Evolutionary conservation across 2,888 invertebrate species (phyloP), one percentile per base, ranked within the genome.

Genomic region (Baccha elongata): DNA sequence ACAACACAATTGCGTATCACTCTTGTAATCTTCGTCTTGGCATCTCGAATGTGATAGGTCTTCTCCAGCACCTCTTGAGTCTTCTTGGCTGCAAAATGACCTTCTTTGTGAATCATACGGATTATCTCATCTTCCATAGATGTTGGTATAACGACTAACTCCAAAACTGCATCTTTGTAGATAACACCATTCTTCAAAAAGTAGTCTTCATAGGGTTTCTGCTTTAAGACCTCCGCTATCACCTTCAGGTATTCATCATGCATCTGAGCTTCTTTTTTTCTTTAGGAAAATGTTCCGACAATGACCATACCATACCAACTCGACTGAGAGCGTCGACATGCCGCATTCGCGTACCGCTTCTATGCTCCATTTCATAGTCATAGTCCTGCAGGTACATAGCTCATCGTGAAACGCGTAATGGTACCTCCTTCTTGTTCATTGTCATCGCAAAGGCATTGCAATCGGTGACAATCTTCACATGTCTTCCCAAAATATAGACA

Each of bases 101-200:
- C 89, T 15, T 85, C 85, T 26, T 87, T 87, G 75, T 90, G 90
- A 0, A 85, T 85, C 26, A 73, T 86, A 46, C 84, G 84, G 3
- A 91, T 89, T 1, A 91, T 86, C 65, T 90, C 87, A 1, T 55
- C 58, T 8, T 64, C 73, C 88, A 91, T 87, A 2, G 23, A 21
- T 15, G 84, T 86, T 0, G 90, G 90, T 13, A 90, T 86, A 0
- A 88, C 87, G 3, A 89, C 62, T 4, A 87, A 21, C 0, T 84
- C 58, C 50, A 60, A 53, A 1, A 46, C 52, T 4, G 52, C 17
- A 60, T 71, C 65, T n/a, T 85, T 85, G 50, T 55, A 79, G 0
- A 86, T 17, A 23, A 86, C 40, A 1, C 64, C 80, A 23, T 78
- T 44, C 52, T 81, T 79, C 1, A 79, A n/a, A 21, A 48, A 71